Conservation (phyloP, 2,888 invertebrate genomes). For the Drosophila meridiana region DNA sequence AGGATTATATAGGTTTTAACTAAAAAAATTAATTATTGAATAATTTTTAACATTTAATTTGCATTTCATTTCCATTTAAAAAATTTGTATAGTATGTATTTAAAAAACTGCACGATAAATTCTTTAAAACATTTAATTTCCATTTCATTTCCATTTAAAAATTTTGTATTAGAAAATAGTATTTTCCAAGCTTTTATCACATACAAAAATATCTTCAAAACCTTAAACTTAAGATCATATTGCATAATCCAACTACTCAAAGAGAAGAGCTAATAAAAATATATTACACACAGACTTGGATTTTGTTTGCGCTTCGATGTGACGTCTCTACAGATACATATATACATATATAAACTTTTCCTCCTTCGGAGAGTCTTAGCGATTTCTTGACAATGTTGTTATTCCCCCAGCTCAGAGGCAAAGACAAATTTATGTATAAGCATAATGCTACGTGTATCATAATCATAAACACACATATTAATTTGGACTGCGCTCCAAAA, state of each 20-base stretch:
- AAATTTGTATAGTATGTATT: too few relatives aligned
- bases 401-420: constrained; percentile 38
- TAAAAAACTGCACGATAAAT: too few relatives aligned
- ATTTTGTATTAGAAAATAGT: not conserved
- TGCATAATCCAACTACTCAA: constrained; percentile 1
- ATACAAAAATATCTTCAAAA: not conserved
- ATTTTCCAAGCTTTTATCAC: not conserved
- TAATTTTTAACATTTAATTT: too few relatives aligned
- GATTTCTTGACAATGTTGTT: constrained; percentile 47
- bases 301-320: not conserved
- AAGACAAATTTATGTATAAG: constrained; percentile 51
- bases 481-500: constrained; percentile 77
- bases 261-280: constrained; percentile 5
- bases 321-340: not conserved
- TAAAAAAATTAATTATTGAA: too few relatives aligned
- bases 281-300: not conserved
- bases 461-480: constrained; percentile 79
- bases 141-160: too few relatives aligned
- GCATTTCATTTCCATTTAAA: too few relatives aligned
- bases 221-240: not conserved
- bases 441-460: constrained; percentile 73
- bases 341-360: constrained; percentile 2
- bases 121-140: too few relatives aligned
- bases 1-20: too few relatives aligned
- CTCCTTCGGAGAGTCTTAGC: constrained; percentile 12